Evolutionary conservation across 2,113 vertebrate genomes (phyloP).

Genomic region (Solea senegalensis): DNA sequence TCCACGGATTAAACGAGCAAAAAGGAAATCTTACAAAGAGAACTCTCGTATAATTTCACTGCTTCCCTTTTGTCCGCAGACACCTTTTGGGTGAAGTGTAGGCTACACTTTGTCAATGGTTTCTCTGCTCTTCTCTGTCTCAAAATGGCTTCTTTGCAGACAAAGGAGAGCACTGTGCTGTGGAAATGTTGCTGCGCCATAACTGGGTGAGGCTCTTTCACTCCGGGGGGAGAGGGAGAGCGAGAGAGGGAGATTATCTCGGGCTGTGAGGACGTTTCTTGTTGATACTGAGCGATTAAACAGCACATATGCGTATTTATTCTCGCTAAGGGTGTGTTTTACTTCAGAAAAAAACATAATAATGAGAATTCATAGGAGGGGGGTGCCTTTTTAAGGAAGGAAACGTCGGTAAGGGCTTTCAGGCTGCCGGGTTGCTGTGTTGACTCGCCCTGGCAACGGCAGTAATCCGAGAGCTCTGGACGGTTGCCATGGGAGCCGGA

Average conservation of each 20-base stretch:
- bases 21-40: constrained; percentile 42
- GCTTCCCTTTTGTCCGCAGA: constrained; percentile 67
- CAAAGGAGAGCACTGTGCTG: constrained; percentile 76
- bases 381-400: not conserved
- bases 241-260: not conserved
- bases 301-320: not conserved
- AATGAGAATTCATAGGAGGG: constrained; percentile 11
- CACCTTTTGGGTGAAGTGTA: constrained; percentile 48
- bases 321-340: constrained; percentile 3
- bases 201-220: constrained; percentile 76
- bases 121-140: constrained; percentile 77
- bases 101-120: constrained; percentile 69
- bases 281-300: not conserved
- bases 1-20: constrained; percentile 70
- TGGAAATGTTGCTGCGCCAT: constrained; percentile 79
- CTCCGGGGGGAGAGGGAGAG: not conserved
- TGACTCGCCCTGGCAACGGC: constrained; percentile 53
- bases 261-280: constrained; percentile 24
- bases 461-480: constrained; percentile 68
- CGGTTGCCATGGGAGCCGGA: constrained; percentile 66
- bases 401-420: constrained; percentile 29
- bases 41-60: constrained; percentile 68
- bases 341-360: not conserved
- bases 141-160: constrained; percentile 85
- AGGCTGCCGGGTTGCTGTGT: constrained; percentile 27